A percentile compares a stretch with the other conserved stretches of the same genome.
These are phyloP conservation scores for Nycteola revayana DNA, from an alignment of 2,888 invertebrate genomes.

Conservation along the genomic window DNA sequence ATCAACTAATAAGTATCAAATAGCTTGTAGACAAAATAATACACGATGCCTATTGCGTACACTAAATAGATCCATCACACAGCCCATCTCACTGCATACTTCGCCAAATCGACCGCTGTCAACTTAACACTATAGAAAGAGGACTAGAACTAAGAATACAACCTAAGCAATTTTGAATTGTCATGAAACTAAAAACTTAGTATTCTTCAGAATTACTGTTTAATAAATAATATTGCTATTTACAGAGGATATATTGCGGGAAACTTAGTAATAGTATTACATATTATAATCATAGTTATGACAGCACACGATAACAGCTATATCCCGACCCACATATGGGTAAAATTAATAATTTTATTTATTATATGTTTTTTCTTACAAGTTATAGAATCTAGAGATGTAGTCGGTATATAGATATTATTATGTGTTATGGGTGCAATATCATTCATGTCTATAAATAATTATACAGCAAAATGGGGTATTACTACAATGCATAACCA, in stretches of 20 bases:
- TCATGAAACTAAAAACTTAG: constrained; percentile 58
- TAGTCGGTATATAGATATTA: too few species aligned
- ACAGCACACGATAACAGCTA: too few species aligned
- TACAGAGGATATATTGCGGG: constrained; percentile 41
- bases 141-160: constrained; percentile 77
- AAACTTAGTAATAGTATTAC: constrained; percentile 21
- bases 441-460: too few species aligned
- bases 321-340: too few species aligned
- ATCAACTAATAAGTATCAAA: too few species aligned
- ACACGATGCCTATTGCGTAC: background rate
- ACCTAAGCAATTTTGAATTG: constrained; percentile 63
- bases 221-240: constrained; percentile 50
- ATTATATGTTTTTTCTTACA: too few species aligned
- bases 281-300: background rate
- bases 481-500: too few species aligned
- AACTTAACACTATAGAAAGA: constrained; percentile 67
- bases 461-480: too few species aligned
- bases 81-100: constrained; percentile 30
- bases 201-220: constrained; percentile 31
- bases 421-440: too few species aligned
- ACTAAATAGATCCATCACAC: constrained; percentile 10
- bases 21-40: too few species aligned
- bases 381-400: too few species aligned
- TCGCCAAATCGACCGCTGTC: constrained; percentile 37
- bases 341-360: too few species aligned